These are phyloP conservation scores for Ichneumoninae sp. DNA, from an alignment of 2,888 invertebrate species.

Conservation along the genomic window DNA sequence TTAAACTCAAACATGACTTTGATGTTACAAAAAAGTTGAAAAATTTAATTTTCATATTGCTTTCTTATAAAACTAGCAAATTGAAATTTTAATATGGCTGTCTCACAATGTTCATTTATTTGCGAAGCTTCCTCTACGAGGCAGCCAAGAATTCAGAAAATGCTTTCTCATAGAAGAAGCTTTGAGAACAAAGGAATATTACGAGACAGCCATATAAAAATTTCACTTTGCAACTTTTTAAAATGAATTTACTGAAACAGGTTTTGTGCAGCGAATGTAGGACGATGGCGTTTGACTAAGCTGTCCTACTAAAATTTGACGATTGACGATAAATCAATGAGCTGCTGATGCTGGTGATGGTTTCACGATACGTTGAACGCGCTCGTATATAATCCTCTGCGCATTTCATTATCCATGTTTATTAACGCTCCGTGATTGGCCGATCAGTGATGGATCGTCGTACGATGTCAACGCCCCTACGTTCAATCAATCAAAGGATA, in stretches of 20 bases:
- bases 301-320: conserved; percentile 25
- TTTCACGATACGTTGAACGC: conserved; percentile 35
- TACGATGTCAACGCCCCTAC: conserved; percentile 70
- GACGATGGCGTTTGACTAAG: background rate
- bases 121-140: too few species aligned
- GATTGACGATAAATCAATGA: conserved; percentile 57
- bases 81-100: too few species aligned
- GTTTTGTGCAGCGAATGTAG: background rate
- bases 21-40: too few species aligned
- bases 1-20: too few species aligned
- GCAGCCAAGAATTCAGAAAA: too few species aligned
- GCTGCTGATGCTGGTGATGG: conserved; percentile 18
- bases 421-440: conserved; percentile 73
- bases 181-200: too few species aligned
- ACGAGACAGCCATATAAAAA: too few species aligned
- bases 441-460: conserved; percentile 77
- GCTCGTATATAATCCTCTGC: conserved; percentile 63
- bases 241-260: background rate
- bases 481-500: conserved; percentile 80
- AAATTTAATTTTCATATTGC: too few species aligned
- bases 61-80: too few species aligned
- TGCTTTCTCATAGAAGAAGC: too few species aligned
- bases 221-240: too few species aligned
- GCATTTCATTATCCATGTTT: conserved; percentile 77
- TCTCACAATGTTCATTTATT: too few species aligned